Conservation (phyloP, 2,888 invertebrate species). For the Dicranocentrus wangi region DNA sequence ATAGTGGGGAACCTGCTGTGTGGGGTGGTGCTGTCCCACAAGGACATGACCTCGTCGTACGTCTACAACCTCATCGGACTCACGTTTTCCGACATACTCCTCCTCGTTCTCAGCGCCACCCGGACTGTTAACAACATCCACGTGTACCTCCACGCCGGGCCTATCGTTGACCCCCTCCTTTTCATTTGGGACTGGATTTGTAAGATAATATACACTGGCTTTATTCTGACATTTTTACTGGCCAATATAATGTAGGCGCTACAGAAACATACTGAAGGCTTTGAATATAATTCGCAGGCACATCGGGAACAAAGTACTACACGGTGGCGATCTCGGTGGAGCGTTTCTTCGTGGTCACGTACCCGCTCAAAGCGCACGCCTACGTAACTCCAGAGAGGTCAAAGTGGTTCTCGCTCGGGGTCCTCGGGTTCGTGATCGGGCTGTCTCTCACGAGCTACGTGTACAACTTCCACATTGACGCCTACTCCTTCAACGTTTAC, state of each 20-base stretch:
- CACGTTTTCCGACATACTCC: constrained; percentile 37
- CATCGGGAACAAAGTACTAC: constrained; percentile 49
- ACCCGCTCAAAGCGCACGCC: constrained; percentile 43
- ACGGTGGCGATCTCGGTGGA: constrained; percentile 64
- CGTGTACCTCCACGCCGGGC: too few species aligned
- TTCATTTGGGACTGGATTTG: constrained; percentile 66
- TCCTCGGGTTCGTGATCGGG: constrained; percentile 10
- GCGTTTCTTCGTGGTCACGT: constrained; percentile 59
- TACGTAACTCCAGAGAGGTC: constrained; percentile 14
- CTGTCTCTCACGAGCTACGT: constrained; percentile 33
- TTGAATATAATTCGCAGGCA: constrained; percentile 2
- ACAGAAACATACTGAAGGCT: not conserved
- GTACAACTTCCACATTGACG: constrained; percentile 11
- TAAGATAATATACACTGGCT: constrained; percentile 21
- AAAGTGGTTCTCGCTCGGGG: constrained; percentile 11
- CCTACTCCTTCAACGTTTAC: constrained; percentile 46
- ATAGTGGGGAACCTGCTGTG: constrained; percentile 35
- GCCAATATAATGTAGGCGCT: too few species aligned
- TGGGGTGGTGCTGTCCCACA: constrained; percentile 5
- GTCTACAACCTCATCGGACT: constrained; percentile 32
- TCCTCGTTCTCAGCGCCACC: constrained; percentile 35
- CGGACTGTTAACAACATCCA: constrained; percentile 12
- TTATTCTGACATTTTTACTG: not conserved
- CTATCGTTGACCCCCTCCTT: too few species aligned
- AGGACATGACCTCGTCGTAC: constrained; percentile 21